Evolutionary conservation across 2,888 invertebrate species (phyloP), one percentile per base, ranked within the genome.

Genomic region (Eudasyphora cyanicolor): DNA sequence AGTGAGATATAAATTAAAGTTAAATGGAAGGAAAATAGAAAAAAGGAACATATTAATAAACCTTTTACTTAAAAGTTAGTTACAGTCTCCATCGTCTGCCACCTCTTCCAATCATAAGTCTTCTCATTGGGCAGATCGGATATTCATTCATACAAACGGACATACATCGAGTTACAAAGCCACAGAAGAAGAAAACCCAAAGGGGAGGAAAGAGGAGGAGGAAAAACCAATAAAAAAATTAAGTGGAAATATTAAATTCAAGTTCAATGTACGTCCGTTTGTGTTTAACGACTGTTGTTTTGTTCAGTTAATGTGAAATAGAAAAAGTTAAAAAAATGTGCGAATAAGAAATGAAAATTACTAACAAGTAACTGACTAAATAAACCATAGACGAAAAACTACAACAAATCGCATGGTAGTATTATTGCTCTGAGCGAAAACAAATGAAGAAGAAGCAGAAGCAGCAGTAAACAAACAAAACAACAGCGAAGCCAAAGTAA

Each of bases 211-310:
- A n/a, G 12, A 45, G 12, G 19, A 42, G 42, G 12, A 67, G 35
- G 64, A 32, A 64, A 64, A 64, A 19, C 19, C 5, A 67, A 67
- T 38, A 67, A 38, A 60, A 67, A 62, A 67, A 67, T 42, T 67
- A 67, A 67, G 67, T 67, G 67, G 67, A 67, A 67, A 67, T 42
- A 67, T 38, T 42, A 67, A 67, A 67, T 67, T 67, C 67, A 67
- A 67, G 67, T 67, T 67, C 67, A 67, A 67, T 42, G 67, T 67
- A 67, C 67, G 67, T 67, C 38, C 67, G 24, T 67, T 42, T 57
- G 7, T 57, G 57, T 12, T 12, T 57, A 12, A 32, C 32, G 8
- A 32, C n/a, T 60, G 27, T 12, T 60, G 29, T 32, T 57, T 57
- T 27, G 27, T 57, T 27, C 60, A 60, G 14, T 57, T 57, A 10